Conservation (phyloP, 2,888 invertebrate genomes). For the Eristalis arbustorum region DNA sequence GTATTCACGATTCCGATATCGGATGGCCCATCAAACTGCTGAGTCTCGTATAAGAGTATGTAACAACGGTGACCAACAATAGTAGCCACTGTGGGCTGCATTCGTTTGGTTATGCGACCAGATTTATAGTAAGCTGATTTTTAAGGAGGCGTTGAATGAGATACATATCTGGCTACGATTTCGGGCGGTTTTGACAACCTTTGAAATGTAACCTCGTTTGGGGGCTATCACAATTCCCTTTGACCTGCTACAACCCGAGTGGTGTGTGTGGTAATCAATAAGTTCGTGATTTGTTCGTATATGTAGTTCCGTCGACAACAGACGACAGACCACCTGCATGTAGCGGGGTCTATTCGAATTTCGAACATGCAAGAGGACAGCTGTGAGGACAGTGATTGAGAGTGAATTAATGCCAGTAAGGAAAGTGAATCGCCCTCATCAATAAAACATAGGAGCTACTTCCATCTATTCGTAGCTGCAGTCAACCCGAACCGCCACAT, state of each 20-base stretch:
- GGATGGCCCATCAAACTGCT: background rate
- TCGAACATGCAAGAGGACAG: background rate
- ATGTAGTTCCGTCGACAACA: background rate
- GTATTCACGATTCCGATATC: background rate
- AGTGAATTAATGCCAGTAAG: background rate
- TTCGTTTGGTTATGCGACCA: background rate
- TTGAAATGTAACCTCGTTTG: background rate
- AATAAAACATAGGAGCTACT: constrained; percentile 1
- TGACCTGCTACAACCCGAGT: background rate
- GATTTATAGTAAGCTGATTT: background rate
- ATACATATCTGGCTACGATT: background rate
- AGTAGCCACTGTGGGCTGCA: background rate
- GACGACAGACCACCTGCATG: background rate
- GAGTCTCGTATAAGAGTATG: background rate
- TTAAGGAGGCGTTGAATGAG: background rate
- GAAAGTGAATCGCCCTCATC: background rate
- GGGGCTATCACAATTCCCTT: background rate
- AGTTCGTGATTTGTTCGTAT: background rate
- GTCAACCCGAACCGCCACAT: background rate
- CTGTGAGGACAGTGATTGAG: background rate
- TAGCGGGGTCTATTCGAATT: too few relatives aligned
- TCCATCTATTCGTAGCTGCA: background rate
- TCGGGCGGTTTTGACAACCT: background rate
- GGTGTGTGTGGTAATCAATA: background rate
- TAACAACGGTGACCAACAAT: background rate